Evolutionary conservation across 1,140 invertebrate species (phyloP), one percentile per base, ranked within the genome.

Genomic region (Habropoda laboriosa): DNA sequence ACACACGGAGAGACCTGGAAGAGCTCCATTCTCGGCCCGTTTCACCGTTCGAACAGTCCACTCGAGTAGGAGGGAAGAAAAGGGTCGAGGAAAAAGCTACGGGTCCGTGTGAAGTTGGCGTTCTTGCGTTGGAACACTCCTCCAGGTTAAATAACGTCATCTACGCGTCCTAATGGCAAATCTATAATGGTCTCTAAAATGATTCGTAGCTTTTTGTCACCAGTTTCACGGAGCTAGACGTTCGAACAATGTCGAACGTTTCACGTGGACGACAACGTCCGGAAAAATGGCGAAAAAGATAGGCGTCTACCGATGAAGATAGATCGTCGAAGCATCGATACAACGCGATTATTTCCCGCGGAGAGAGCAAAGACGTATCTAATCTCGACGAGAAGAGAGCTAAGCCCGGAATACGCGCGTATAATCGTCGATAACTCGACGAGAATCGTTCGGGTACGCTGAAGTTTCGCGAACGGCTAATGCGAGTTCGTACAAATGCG

Each of bases 81-180:
- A 51, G 2, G 13, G n/a, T 42, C 5, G 67, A 47, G 67, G 38
- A 80, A 80, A 74, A 83, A 73, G 40, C n/a, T 18, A 24, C 32
- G 35, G 32, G 53, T 38, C 35, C n/a, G 24, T 12, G 24, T 27
- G 27, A 30, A 66, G 35, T 47, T 32, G 53, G 45, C 53, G 42
- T 38, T 73, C 51, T 84, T 80, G 70, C 49, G 12, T 16, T 8
- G 30, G 1, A 1, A 2, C 47, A 81, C 63, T 81, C 35, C 55
- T 3, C 7, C 42, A 8, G 13, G 79, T 87, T 83, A 87, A 88
- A 84, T 88, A 86, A 88, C 83, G 78, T 84, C 83, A 77, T 80
- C 72, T 49, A 63, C 57, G 70, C 49, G 68, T n/a, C 53, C 86
- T 88, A 88, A 88, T 88, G 87, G 81, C 58, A 88, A 88, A 88